Evolutionary conservation across 2,113 vertebrate species (phyloP), one percentile per base, ranked within the genome.

Genomic region (Phyllostomus hastatus): DNA sequence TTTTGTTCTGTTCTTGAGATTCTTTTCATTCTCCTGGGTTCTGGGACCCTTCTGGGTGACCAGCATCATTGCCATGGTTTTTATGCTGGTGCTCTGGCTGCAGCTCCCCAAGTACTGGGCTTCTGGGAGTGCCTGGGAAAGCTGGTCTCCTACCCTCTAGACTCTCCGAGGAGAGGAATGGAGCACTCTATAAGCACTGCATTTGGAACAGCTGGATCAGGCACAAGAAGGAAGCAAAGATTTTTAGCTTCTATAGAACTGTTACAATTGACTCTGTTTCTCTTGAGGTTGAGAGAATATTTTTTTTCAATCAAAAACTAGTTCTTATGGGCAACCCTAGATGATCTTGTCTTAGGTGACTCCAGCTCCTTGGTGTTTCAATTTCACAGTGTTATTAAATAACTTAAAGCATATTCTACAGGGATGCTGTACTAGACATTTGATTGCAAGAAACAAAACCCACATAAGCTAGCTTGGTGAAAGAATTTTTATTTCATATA

Each of bases 401-500:
- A 88, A 72, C 33, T 38, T 54, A 54, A 52, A 92, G 73, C 12
- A 35, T 8, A 8, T 72, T 90, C 35, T 91, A 80, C 19, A 81
- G 22, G 48, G 26, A n/a, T 82, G n/a, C 41, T 82, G 15, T 38
- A 20, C 20, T 52, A 75, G 33, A 50, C 12, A 20, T 92, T 94
- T 69, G 43, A 76, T 12, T 92, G 20, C 33, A 78, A 81, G 31
- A 10, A 70, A 87, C 10, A 76, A 95, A 85, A 48, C 31, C 2
- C 38, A 57, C 57, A 50, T 76, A 90, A 43, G 14, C 73, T 67
- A 57, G 14, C 38, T 87, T n/a, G 46, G 26, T 22, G 35, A 93
- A 93, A 69, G 4, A 19, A 72, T 61, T 43, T 91, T 96, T 88
- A 72, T 48, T 91, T 95, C 78, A 46, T n/a, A 59, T 11, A 76